Evolutionary conservation across 1,140 invertebrate species (phyloP), one percentile per base, ranked within the genome.

Genomic region (Pararge aegeria): DNA sequence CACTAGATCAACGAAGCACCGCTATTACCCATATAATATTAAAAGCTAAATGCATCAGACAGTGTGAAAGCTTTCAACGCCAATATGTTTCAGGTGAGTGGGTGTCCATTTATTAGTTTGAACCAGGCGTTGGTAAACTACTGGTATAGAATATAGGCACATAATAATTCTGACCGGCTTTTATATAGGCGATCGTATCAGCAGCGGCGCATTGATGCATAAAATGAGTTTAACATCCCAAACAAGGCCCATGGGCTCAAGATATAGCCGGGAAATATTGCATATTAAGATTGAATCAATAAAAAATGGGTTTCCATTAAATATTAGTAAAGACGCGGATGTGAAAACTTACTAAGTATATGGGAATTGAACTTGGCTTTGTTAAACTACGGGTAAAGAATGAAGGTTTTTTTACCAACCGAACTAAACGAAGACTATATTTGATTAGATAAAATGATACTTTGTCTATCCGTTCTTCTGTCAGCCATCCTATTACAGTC

Each of bases 161-260:
- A 24, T 24, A 24, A 24, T 16, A 44, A 44, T 50, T 48, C 55
- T 44, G 42, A 29, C 21, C 40, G 56, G 60, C 20, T 49, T 52
- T 38, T 18, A 50, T 30, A 61, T 55, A 58, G 16, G 29, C 46
- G 56, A 58, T 61, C 50, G 42, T 61, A 62, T 67, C 59, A 37
- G 40, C 64, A 61, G 50, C 54, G 56, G 62, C 52, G 63, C 51
- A 69, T 42, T 69, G 69, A 65, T 64, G 65, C 54, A 59, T 66
- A 70, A 70, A 66, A 70, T 68, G 63, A 64, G 73, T 66, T 68
- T 72, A 70, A 72, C 61, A 68, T 65, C 64, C 51, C 60, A 48
- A 56, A 67, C 56, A 61, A 59, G 65, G 38, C 30, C 57, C 42
- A 30, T 29, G 27, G 46, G 55, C 13, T 19, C 42, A 4, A 12